These are phyloP conservation scores for Acrocephalus arundinaceus DNA, from an alignment of 2,113 vertebrate species.

Conservation along the genomic window DNA sequence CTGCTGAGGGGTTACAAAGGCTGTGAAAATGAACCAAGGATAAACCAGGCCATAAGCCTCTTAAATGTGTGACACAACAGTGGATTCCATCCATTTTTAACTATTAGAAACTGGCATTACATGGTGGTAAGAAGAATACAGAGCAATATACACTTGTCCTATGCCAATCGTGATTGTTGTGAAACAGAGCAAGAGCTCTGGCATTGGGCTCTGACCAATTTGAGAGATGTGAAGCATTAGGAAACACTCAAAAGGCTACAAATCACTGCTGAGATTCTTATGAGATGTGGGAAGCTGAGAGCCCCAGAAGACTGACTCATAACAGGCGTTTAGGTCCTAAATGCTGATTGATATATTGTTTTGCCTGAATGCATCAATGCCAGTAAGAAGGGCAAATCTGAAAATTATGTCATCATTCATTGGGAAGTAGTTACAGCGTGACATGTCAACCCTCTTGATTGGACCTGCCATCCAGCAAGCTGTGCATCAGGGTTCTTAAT, in stretches of 20 bases:
- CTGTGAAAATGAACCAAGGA: background rate
- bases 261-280: conserved; percentile 31
- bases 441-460: conserved; percentile 1
- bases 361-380: conserved; percentile 35
- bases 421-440: conserved; percentile 11
- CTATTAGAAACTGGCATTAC: background rate
- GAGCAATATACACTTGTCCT: background rate
- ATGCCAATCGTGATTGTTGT: background rate
- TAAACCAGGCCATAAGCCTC: background rate
- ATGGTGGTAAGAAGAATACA: background rate
- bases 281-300: background rate
- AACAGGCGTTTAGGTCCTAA: conserved; percentile 21
- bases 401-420: conserved; percentile 53
- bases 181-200: background rate
- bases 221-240: background rate
- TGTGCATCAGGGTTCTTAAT: background rate
- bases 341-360: conserved; percentile 32
- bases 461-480: background rate
- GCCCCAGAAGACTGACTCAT: conserved; percentile 3
- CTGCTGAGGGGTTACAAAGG: background rate
- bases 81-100: background rate
- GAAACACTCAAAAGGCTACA: background rate
- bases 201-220: background rate
- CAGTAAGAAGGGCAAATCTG: conserved; percentile 38
- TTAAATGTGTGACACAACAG: background rate